Evolutionary conservation across 1,140 invertebrate genomes (phyloP), one percentile per base, ranked within the genome.

Genomic region (Idris sp.): DNA sequence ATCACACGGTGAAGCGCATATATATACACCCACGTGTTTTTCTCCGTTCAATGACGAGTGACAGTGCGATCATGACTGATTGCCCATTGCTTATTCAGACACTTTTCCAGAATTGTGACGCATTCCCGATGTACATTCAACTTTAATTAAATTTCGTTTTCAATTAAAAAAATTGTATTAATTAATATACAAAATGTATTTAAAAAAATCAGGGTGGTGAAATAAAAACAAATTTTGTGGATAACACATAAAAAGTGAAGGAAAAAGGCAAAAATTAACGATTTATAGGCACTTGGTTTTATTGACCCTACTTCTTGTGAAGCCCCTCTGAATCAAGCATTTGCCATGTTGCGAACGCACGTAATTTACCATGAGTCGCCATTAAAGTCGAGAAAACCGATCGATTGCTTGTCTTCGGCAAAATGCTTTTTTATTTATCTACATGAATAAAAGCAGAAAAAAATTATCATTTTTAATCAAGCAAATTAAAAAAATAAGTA

Each of bases 291-390:
- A 59, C 65, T 69, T 11, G 36, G 44, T 25, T 56, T 71, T 71
- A 71, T 71, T 71, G 67, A 71, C 67, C 67, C 49, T 40, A 11
- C 46, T 44, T 53, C 54, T 59, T 53, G 53, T 41, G 11, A 35
- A 49, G 49, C 44, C 59, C 68, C 68, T 59, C 64, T 59, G 59
- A 51, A 64, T 64, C 58, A 49, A 49, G 33, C 49, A 40, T 56
- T 62, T 49, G 68, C 58, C 30, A 36, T 43, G 51, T 64, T 72
- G 59, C 58, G 49, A 56, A 28, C 11, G 48, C 53, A 26, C 38
- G 46, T 72, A 72, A 64, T 72, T 72, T 64, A 58, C 59, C 53
- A 51, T 51, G 59, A 58, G 58, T 51, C 59, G 68, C 68, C 68
- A 58, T 62, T 46, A 56, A 54, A 56, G 48, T 41, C 28, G 22